These are phyloP conservation scores for Andrena fulva DNA, from an alignment of 2,888 invertebrate species.

Conservation along the genomic window DNA sequence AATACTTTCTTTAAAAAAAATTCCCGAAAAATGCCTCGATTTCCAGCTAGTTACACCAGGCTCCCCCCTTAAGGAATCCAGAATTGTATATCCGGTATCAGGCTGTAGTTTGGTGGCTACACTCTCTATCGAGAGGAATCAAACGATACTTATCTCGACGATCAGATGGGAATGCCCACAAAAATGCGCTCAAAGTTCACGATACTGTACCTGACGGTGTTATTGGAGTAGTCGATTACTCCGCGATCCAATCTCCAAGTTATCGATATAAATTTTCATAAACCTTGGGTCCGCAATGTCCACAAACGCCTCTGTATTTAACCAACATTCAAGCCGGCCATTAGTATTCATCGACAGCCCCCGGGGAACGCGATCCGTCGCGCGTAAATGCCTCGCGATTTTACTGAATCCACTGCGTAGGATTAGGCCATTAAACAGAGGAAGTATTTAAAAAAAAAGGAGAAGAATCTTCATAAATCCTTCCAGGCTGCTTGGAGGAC, in stretches of 20 bases:
- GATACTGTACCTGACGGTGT: too few species aligned
- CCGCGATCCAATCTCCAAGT: not conserved
- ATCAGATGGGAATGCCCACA: too few species aligned
- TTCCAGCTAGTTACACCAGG: too few species aligned
- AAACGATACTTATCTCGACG: too few species aligned
- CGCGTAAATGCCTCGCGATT: slow-evolving; percentile 21
- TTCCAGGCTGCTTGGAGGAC: slow-evolving; percentile 15
- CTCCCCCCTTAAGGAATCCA: too few species aligned
- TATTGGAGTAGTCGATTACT: not conserved
- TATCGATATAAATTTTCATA: slow-evolving; percentile 21
- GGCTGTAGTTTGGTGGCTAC: too few species aligned
- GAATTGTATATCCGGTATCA: too few species aligned
- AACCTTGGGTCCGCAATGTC: slow-evolving; percentile 10
- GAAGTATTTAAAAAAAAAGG: slow-evolving; percentile 12
- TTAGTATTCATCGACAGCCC: slow-evolving; percentile 46
- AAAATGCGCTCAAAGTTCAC: too few species aligned
- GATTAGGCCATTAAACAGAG: slow-evolving; percentile 6
- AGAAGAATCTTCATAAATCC: slow-evolving; percentile 40
- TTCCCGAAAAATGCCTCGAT: too few species aligned
- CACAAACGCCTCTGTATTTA: slow-evolving; percentile 50
- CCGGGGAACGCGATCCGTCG: slow-evolving; percentile 10
- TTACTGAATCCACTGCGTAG: slow-evolving; percentile 34
- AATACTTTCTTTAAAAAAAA: too few species aligned
- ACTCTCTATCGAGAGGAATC: too few species aligned
- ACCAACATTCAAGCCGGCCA: slow-evolving; percentile 26